Evolutionary conservation across 2,797 vertebrate genomes (phyloP).

Genomic region (Channallabes apus): DNA sequence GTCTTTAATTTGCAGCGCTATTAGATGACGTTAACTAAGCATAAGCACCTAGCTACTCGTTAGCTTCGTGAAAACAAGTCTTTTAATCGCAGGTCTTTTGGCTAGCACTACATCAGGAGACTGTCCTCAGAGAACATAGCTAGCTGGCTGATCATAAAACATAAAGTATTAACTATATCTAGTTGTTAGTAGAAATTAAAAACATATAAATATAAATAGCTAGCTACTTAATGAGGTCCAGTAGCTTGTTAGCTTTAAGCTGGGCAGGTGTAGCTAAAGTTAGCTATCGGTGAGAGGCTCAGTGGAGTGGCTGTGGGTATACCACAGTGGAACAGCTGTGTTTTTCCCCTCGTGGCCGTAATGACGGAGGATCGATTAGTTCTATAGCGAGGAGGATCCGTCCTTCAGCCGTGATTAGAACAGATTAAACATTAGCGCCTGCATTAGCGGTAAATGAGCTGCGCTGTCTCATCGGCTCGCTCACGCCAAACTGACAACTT

Average conservation of each 20-base stretch:
- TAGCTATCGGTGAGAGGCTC: not conserved
- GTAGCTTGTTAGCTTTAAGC: not conserved
- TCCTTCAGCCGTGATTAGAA: slow-evolving; percentile 55
- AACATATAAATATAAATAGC: not conserved
- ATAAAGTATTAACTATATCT: not conserved
- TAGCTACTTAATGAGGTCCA: not conserved
- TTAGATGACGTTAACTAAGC: not conserved
- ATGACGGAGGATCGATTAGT: not conserved
- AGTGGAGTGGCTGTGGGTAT: not conserved
- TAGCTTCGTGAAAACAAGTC: not conserved
- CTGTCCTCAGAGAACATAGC: no score
- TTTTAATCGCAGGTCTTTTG: no score
- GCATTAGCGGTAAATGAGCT: slow-evolving; percentile 66
- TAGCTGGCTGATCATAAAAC: no score
- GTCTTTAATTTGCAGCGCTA: not conserved
- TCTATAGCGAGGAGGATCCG: not conserved
- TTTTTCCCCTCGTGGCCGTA: not conserved
- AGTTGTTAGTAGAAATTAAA: no score
- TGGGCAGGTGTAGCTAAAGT: not conserved
- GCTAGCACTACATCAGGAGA: no score
- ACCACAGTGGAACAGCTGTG: not conserved
- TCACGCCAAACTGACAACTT: slow-evolving; percentile 56
- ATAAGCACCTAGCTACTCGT: not conserved
- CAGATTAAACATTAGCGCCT: slow-evolving; percentile 68
- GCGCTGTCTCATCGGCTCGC: slow-evolving; percentile 52